Base-by-base conservation (phyloP, 2,113 vertebrate genomes). In the Epinephelus lanceolatus region DNA sequence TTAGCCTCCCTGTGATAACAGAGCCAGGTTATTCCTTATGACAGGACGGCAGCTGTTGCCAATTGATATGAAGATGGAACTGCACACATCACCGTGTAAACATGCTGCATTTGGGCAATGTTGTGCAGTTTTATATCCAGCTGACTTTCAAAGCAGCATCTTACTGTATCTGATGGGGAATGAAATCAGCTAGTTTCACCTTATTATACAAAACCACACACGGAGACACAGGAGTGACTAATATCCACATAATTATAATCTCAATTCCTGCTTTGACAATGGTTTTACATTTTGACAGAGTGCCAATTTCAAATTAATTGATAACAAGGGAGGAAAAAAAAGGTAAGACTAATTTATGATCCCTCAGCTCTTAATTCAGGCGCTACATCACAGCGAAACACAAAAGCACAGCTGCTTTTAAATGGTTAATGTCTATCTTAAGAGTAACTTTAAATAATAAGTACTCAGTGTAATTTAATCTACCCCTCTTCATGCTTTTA, bases 41-140 rank as follows among this genome's bases (percentile, higher is more conserved):
- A 86, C 75, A 78, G 71, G 59, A 83, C 19, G 80, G 45, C 76
- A 79, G 81, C 56, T 87, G 65, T 42, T 60, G 81, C 68, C 68
- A 77, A 63, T 68, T 79, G 52, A 75, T 65, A 68, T 18, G 7
- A n/a, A 51, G 51, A 80, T 63, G 73, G 67, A 57, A 76, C 40
- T 40, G 59, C 37, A 76, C 68, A 73, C 53, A 27, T 52, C 47
- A 7, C 37, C 47, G 65, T 30, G 67, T 79, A 80, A 76, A 81
- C 68, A 79, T 55, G 30, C n/a, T 21, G 52, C 65, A 57, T 68
- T 76, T 82, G 65, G 56, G 25, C 61, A 63, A 61, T 45, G 14
- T 3, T 61, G 8, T 17, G 27, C 11, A 52, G 47, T 2, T n/a
- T 79, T 75, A 73, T 47, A 49, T 45, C 59, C 45, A 59, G 21